Conservation (phyloP, 2,888 invertebrate species). For the Nudaria mundana region DNA sequence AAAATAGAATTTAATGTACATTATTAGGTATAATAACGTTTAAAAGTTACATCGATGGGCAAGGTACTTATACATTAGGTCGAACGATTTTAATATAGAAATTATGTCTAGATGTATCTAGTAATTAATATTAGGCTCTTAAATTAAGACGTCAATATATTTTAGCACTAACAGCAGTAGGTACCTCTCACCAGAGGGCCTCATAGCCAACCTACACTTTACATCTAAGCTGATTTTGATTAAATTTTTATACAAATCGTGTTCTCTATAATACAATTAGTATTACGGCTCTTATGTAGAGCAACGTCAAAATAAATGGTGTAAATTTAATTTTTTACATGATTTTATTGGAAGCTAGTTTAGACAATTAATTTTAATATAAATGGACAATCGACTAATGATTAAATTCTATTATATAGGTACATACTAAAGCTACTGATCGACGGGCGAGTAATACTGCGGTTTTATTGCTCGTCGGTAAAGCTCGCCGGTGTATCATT, state of each 20-base stretch:
- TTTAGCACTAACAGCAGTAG: slow-evolving; percentile 48
- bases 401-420: slow-evolving; percentile 6
- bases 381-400: slow-evolving; percentile 34
- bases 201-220: slow-evolving; percentile 46
- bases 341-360: slow-evolving; percentile 52
- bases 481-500: too few species aligned
- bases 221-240: slow-evolving; percentile 59
- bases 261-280: slow-evolving; percentile 42
- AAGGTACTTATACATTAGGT: slow-evolving; percentile 46
- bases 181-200: slow-evolving; percentile 47
- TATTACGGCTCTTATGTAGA: slow-evolving; percentile 63
- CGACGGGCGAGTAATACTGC: too few species aligned
- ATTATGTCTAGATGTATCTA: slow-evolving; percentile 33
- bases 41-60: slow-evolving; percentile 46
- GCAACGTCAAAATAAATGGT: slow-evolving; percentile 67
- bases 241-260: slow-evolving; percentile 44
- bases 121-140: slow-evolving; percentile 52
- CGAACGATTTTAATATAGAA: slow-evolving; percentile 41
- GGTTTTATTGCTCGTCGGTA: too few species aligned
- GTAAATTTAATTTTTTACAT: slow-evolving; percentile 59
- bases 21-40: slow-evolving; percentile 54
- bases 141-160: slow-evolving; percentile 61
- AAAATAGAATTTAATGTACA: slow-evolving; percentile 69
- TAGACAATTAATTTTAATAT: slow-evolving; percentile 24
- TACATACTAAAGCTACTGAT: too few species aligned